phyloP scores from a whole-genome alignment of 2,888 invertebrate species.

The Tinea trinotella region DNA sequence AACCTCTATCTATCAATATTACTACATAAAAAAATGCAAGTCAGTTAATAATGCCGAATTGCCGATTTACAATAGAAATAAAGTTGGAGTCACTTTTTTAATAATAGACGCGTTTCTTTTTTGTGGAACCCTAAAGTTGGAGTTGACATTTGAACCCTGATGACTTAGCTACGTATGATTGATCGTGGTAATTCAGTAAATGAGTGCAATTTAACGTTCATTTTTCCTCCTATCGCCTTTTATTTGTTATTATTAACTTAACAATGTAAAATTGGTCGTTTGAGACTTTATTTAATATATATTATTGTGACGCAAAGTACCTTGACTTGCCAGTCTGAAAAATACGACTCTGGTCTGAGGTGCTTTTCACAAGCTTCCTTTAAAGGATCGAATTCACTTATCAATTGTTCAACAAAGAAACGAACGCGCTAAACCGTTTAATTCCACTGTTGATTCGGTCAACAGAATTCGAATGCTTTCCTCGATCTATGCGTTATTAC shows the following conservation, averaged over 20 bases:
- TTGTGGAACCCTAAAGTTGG: constrained; percentile 66
- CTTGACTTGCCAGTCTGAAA: neutral
- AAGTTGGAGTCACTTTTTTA: constrained; percentile 73
- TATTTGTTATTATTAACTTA: constrained; percentile 50
- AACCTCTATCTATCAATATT: constrained; percentile 72
- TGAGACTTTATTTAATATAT: too few relatives aligned
- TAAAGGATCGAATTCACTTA: too few relatives aligned
- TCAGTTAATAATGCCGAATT: constrained; percentile 72
- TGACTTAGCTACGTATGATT: constrained; percentile 67
- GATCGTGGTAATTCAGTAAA: constrained; percentile 66
- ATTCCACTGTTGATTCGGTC: too few relatives aligned
- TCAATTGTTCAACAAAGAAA: too few relatives aligned
- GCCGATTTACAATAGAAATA: constrained; percentile 71
- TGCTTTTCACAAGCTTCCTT: too few relatives aligned
- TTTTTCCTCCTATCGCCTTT: constrained; percentile 52
- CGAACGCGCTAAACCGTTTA: too few relatives aligned
- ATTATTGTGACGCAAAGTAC: constrained; percentile 22
- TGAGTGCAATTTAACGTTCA: constrained; percentile 69
- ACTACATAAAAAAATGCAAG: constrained; percentile 72
- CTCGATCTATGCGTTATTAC: too few relatives aligned
- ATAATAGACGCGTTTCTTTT: constrained; percentile 67
- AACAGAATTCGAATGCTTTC: too few relatives aligned
- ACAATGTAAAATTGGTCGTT: too few relatives aligned
- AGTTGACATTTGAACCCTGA: constrained; percentile 72
- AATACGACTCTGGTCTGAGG: too few relatives aligned